Evolutionary conservation across 2,888 invertebrate species (phyloP), one percentile per base, ranked within the genome.

Genomic region (Buathra laborator): DNA sequence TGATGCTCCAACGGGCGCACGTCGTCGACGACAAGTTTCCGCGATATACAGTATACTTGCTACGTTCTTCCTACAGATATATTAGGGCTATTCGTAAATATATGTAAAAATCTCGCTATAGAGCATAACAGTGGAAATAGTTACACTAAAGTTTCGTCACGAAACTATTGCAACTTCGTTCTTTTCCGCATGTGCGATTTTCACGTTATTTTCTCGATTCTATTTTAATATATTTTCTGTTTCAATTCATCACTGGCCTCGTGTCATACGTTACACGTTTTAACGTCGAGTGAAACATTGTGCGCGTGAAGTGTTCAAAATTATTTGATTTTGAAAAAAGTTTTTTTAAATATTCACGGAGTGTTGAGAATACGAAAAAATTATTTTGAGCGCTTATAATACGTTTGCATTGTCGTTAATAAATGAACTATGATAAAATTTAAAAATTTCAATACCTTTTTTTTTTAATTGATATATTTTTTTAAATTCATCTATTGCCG

Each of bases 21-120:
- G 46, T 56, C 59, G 78, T 68, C 53, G 48, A 68, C 68, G 29
- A 76, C 62, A 72, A 67, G 24, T 72, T 76, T 83, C 32, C 75
- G 68, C 59, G 43, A 66, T 53, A 51, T 70, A 72, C 24, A 56
- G 37, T 43, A 64, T 24, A 43, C 7, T 43, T 0, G 37, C 12
- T 24, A 12, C 10, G 24, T 12, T 29, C 59, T 59, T 59, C 29
- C 29, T 56, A 19, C 10, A 29, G 16, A 59, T 72, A 14, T 14
- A 48, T 43, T 43, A 64, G 67, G 43, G 59, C 29, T 14, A 32
- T n/a, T 46, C 44, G 44, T 51, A 56, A 67, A 80, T 72, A 80
- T 72, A 80, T 53, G 48, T n/a, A 74, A 62, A 59, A 72, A 56
- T 59, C 2, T 53, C 66, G n/a, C 66, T 37, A 43, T 37, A 66